Evolutionary conservation across 2,797 vertebrate genomes (phyloP).

Genomic region (Gobionotothen gibberifrons): DNA sequence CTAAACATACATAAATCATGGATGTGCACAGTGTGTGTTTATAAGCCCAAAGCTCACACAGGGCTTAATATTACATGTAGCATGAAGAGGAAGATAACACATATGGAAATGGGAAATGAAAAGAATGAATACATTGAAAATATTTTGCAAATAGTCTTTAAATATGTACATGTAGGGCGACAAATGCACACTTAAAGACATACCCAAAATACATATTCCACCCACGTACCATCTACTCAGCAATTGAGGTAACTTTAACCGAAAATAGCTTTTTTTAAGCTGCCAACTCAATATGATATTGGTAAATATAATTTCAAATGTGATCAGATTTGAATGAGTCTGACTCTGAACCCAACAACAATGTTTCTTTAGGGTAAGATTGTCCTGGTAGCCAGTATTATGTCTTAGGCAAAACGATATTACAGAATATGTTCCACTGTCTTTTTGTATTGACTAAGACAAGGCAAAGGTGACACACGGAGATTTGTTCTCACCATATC

Average conservation of each 20-base stretch:
- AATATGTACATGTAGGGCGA: background rate
- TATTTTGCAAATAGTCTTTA: background rate
- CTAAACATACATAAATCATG: constrained; percentile 38
- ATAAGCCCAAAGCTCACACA: constrained; percentile 20
- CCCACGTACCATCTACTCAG: background rate
- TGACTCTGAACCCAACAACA: background rate
- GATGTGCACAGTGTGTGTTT: constrained; percentile 10
- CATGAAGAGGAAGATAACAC: constrained; percentile 7
- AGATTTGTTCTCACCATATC: too few species aligned
- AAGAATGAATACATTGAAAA: constrained; percentile 12
- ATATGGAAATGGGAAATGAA: background rate
- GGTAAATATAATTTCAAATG: background rate
- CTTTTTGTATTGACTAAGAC: too few species aligned
- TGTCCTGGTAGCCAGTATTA: background rate
- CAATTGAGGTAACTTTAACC: background rate
- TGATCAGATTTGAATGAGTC: background rate
- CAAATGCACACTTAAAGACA: background rate
- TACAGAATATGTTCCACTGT: too few species aligned
- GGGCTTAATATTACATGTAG: constrained; percentile 6
- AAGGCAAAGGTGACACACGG: too few species aligned
- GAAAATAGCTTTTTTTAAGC: background rate
- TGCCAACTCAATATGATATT: background rate
- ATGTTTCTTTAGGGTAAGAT: background rate
- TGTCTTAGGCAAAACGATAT: too few species aligned
- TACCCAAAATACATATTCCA: background rate